These are phyloP conservation scores for Delia radicum DNA, from an alignment of 1,140 invertebrate genomes.

Conservation along the genomic window DNA sequence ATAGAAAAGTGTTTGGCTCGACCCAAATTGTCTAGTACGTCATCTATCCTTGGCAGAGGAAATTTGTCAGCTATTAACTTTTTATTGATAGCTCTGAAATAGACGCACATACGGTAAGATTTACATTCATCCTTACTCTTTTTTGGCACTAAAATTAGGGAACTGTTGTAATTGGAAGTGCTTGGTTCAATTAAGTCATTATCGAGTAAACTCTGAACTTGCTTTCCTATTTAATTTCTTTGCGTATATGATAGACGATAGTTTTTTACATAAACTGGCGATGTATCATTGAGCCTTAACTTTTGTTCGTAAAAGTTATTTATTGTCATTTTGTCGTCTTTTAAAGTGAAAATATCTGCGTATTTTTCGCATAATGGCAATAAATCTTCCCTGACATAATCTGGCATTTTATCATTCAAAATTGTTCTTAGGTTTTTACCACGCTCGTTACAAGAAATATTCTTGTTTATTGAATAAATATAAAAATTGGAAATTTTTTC, in stretches of 20 bases:
- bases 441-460: background rate
- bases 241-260: slow-evolving; percentile 13
- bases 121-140: background rate
- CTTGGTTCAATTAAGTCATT: slow-evolving; percentile 24
- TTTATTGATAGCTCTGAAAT: slow-evolving; percentile 25
- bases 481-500: background rate
- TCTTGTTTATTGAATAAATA: background rate
- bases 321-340: background rate
- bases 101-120: slow-evolving; percentile 8
- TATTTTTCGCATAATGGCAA: background rate
- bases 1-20: slow-evolving; percentile 5
- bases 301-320: slow-evolving; percentile 12
- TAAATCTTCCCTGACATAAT: background rate
- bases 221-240: background rate
- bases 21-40: background rate
- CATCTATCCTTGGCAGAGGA: background rate
- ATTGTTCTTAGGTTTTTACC: background rate
- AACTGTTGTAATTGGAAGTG: slow-evolving; percentile 10
- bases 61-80: background rate
- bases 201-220: slow-evolving; percentile 9
- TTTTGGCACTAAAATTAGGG: slow-evolving; percentile 5
- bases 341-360: background rate
- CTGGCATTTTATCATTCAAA: background rate
- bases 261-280: background rate
- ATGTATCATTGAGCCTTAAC: background rate